Percentiles rank a stretch among this genome's conserved stretches.
These are phyloP conservation scores for Tetrao urogallus DNA, from an alignment of 2,113 vertebrate species.

Conservation along the genomic window DNA sequence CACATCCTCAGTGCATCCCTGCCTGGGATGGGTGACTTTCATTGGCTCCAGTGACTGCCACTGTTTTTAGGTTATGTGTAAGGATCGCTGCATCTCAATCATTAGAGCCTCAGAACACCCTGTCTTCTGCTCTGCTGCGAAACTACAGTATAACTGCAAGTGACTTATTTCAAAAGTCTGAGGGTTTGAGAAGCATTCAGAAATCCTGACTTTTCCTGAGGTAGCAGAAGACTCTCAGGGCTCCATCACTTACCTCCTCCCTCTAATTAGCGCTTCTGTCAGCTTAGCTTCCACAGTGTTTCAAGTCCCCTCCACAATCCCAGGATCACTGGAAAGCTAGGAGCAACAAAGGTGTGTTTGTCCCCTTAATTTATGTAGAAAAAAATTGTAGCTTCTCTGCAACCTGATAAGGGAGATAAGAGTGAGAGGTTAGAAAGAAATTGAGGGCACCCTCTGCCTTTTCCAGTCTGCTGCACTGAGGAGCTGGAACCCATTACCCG, in stretches of 20 bases:
- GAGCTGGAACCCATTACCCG: conserved; percentile 49
- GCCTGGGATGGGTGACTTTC: fast-evolving
- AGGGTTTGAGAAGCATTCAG: background rate
- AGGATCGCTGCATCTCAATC: background rate
- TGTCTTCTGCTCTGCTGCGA: background rate
- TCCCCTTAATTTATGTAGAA: conserved; percentile 40
- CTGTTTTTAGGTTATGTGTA: background rate
- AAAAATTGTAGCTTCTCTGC: background rate
- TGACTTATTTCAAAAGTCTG: background rate
- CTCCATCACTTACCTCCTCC: background rate
- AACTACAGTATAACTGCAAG: background rate
- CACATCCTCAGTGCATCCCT: fast-evolving
- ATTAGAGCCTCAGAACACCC: background rate
- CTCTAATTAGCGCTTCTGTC: background rate
- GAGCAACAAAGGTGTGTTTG: background rate
- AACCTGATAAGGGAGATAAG: background rate
- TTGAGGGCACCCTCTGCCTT: conserved; percentile 38
- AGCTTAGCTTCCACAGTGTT: background rate
- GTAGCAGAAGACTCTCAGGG: background rate
- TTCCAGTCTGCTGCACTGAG: conserved; percentile 52
- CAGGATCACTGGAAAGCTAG: background rate
- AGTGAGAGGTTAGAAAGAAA: background rate
- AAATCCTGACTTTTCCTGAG: conserved; percentile 7
- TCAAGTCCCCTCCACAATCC: background rate
- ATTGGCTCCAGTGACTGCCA: background rate